Base-by-base conservation (phyloP, 2,797 vertebrate species). In the Girardinus metallicus region DNA sequence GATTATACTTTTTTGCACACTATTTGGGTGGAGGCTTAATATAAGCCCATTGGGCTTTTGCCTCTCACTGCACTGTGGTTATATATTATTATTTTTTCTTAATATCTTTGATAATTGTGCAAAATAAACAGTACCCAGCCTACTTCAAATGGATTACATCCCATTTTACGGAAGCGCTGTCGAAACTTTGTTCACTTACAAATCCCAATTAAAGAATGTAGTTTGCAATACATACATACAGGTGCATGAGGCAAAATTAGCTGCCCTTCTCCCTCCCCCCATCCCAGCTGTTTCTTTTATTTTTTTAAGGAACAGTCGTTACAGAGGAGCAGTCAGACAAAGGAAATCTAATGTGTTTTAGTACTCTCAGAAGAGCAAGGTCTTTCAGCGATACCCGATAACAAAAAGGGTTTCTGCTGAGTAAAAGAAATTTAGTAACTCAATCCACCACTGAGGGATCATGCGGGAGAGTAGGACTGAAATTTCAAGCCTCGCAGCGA, bases 391-490 rank as follows among this genome's bases (percentile, higher is more conserved):
- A 74, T 74, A 46, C 71, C 21, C 10, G 34, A 77, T 53, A 70
- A 77, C 34, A 26, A 43, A 62, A 76, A 76, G 26, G 21, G 21
- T 64, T 76, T 76, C 74, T 77, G 64, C 76, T 73, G 55, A 73
- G 13, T n/a, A 39, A 62, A 73, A 62, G 36, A 68, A 73, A 71
- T 79, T 53, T 79, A 44, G 36, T 13, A 75, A 80, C 36, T 62
- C 34, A 68, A 53, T 75, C 72, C 46, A 80, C 36, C 46, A 31
- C 47, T 51, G 72, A 47, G 34, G 43, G 53, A 78, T 64, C 43
- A 49, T 8, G 34, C 34, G 9, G 15, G n/a, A 66, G n/a, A 11
- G 75, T 16, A 62, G 18, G 43, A 78, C 2, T 70, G n/a, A 62
- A 60, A 79, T 39, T 62, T 76, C 36, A 64, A 79, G 47, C 46